Evolutionary conservation across 2,113 vertebrate genomes (phyloP).

Genomic region (Plestiodon gilberti): DNA sequence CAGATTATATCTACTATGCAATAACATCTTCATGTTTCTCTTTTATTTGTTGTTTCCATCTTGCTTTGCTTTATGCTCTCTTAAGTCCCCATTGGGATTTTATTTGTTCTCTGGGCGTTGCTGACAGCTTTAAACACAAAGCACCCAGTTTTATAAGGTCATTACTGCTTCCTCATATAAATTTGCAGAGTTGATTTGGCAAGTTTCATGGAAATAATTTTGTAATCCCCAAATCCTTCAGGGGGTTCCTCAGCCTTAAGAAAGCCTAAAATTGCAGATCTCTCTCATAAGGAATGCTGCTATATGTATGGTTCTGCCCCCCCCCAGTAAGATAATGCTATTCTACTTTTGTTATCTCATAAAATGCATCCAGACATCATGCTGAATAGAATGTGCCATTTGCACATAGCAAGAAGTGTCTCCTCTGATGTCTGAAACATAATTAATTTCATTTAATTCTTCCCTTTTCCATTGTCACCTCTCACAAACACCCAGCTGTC

Average conservation of each 20-base stretch:
- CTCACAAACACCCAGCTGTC: neutral
- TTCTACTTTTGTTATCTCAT: neutral
- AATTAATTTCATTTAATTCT: neutral
- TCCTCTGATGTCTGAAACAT: neutral
- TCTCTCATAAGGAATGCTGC: neutral
- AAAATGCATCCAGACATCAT: neutral
- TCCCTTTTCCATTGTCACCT: neutral
- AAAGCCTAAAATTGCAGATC: neutral
- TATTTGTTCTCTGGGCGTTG: slow-evolving; percentile 24
- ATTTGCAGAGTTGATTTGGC: neutral
- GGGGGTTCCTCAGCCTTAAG: neutral
- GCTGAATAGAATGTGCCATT: neutral
- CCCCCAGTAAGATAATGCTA: neutral
- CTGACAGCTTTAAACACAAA: slow-evolving; percentile 29
- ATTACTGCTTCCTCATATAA: slow-evolving; percentile 8
- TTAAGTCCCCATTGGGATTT: slow-evolving; percentile 32
- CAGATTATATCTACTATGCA: slow-evolving; percentile 33
- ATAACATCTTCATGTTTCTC: slow-evolving; percentile 36
- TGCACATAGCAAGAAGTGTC: neutral
- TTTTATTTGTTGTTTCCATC: slow-evolving; percentile 31
- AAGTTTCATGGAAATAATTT: slow-evolving; percentile 18
- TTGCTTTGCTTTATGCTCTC: slow-evolving; percentile 35
- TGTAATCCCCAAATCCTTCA: slow-evolving; percentile 22
- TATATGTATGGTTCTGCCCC: neutral
- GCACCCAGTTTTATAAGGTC: neutral